phyloP scores from a whole-genome alignment of 2,113 vertebrate genomes.

The Ictidomys tridecemlineatus region DNA sequence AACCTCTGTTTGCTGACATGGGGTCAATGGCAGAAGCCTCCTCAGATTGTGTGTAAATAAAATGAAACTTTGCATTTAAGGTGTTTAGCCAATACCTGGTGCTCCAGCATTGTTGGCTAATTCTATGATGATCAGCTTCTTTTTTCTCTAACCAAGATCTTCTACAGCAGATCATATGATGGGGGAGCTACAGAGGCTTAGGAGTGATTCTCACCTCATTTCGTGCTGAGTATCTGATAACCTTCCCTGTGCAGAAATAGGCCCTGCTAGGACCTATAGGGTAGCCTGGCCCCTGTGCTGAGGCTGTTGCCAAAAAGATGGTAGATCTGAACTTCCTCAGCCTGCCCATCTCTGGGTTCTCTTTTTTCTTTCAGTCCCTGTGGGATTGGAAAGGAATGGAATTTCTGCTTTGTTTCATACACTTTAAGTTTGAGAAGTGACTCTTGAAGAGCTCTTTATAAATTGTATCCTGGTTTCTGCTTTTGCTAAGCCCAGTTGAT shows the following conservation, averaged over 20 bases:
- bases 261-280: background rate
- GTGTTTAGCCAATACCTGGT: background rate
- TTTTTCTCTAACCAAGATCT: background rate
- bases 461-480: background rate
- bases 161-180: background rate
- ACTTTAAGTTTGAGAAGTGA: constrained; percentile 22
- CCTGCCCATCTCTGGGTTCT: background rate
- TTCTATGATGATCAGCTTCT: background rate
- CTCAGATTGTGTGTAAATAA: background rate
- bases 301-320: background rate
- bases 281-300: background rate
- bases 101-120: background rate
- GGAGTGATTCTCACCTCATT: background rate
- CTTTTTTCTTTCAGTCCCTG: background rate
- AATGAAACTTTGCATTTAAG: background rate
- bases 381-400: background rate
- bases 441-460: constrained; percentile 34
- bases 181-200: background rate
- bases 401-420: background rate
- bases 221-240: background rate
- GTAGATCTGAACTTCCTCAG: background rate
- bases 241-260: background rate
- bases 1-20: background rate
- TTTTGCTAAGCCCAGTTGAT: background rate
- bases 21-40: background rate